Percentiles rank a stretch among this genome's conserved stretches.
Conservation (phyloP, 2,888 invertebrate genomes). For the Pseudococcus jackbeardsleyi region DNA sequence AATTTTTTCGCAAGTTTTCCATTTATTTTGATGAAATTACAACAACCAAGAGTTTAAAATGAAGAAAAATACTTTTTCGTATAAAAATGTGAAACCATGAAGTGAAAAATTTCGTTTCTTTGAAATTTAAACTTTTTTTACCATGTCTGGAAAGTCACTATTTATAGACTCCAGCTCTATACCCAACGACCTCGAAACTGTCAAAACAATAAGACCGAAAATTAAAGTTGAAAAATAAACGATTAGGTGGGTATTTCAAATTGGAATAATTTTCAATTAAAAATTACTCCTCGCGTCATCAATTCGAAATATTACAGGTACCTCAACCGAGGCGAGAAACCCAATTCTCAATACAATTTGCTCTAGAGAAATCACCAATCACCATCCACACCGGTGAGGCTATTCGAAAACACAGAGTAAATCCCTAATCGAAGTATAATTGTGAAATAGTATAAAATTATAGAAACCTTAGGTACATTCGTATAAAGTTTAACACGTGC, state of each 20-base stretch:
- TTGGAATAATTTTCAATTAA: background rate
- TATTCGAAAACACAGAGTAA: background rate
- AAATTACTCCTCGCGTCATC: background rate
- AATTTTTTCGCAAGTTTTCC: background rate
- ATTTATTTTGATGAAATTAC: background rate
- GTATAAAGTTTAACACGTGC: constrained; percentile 47
- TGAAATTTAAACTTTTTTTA: background rate
- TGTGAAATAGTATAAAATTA: constrained; percentile 54
- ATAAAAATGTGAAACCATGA: background rate
- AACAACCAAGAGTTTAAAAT: background rate
- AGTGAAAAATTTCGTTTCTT: background rate
- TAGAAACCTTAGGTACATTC: constrained; percentile 21
- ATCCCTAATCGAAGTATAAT: constrained; percentile 51
- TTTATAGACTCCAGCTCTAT: background rate
- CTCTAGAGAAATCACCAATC: constrained; percentile 24
- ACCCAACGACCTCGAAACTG: background rate
- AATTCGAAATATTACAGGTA: background rate
- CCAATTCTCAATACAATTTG: background rate
- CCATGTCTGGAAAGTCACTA: background rate
- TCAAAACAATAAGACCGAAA: background rate
- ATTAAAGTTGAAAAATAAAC: background rate
- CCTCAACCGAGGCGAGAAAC: background rate
- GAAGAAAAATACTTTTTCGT: background rate
- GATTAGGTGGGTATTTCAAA: background rate
- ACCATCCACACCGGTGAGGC: background rate